Conservation (phyloP, 2,797 vertebrate genomes). For the Labeo calbasu region DNA sequence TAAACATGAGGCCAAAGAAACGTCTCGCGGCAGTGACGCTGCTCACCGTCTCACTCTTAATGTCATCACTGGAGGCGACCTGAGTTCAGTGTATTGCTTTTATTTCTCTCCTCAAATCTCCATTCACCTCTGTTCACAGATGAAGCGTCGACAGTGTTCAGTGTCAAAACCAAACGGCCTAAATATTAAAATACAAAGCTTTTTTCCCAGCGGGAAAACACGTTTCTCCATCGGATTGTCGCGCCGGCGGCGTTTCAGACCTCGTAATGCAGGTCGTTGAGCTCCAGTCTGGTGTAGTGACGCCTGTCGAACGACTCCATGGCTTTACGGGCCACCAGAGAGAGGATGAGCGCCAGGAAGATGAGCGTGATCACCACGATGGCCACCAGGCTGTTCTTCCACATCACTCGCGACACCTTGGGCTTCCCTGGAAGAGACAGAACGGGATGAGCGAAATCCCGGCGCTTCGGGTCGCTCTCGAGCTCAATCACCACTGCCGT, state of each 20-base stretch:
- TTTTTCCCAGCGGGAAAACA: background rate
- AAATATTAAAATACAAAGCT: conserved; percentile 36
- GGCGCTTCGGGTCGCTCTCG: conserved; percentile 36
- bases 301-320: conserved; percentile 85
- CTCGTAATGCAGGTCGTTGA: conserved; percentile 92
- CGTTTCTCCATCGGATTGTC: background rate
- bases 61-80: conserved; percentile 69
- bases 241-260: conserved; percentile 68
- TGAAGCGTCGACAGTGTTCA: background rate
- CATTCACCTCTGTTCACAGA: background rate
- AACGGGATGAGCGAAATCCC: background rate
- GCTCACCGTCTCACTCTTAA: conserved; percentile 29
- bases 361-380: conserved; percentile 84
- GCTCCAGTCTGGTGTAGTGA: conserved; percentile 90
- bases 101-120: conserved; percentile 35
- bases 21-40: conserved; percentile 22
- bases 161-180: conserved; percentile 21
- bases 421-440: conserved; percentile 37
- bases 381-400: conserved; percentile 82
- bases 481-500: conserved; percentile 30
- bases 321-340: conserved; percentile 82
- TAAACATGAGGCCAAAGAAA: background rate
- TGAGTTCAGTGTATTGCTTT: conserved; percentile 81
- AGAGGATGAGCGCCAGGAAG: conserved; percentile 80
- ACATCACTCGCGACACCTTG: conserved; percentile 50